Evolutionary conservation across 2,888 invertebrate species (phyloP), one percentile per base, ranked within the genome.

Genomic region (Thyatira batis): DNA sequence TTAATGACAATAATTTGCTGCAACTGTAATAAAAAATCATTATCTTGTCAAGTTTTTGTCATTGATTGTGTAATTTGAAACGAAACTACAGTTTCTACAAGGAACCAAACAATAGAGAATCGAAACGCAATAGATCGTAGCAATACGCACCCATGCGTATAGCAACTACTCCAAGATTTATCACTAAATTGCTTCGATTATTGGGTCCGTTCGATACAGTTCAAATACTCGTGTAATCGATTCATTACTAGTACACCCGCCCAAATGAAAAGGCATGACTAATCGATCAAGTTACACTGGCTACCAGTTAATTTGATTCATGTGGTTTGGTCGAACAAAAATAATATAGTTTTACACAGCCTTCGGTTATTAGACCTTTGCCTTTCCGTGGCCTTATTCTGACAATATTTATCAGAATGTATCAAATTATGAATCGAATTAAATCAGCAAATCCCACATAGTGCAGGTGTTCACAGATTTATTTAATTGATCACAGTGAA

Each of bases 81-180:
- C 21, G 9, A n/a, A 21, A 10, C 13, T 11, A 54, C 61, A 58
- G 58, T 59, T 59, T 66, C 67, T 63, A 60, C 57, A 43, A 69
- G 78, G 83, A 76, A 77, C 75, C 83, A 84, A 80, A 83, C 76
- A 73, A 39, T 17, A 39, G 39, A 17, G 39, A 39, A 6, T 17
- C 13, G 39, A 70, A 78, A 81, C 64, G 67, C 84, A 82, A 76
- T 78, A 79, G 80, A 77, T 74, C 84, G 81, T 80, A 70, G 75
- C 83, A 67, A 71, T 71, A 72, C 62, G 73, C 78, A 67, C 72
- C 80, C 83, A 82, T 76, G 82, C 87, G 87, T 86, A 82, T 86
- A 87, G 83, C 82, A 70, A 67, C 65, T 59, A 69, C 70, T 76
- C 58, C 52, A 71, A 67, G 70, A 71, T 69, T 67, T 71, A 64